A percentile compares a stretch with the other conserved stretches of the same genome.
phyloP scores from a whole-genome alignment of 2,888 invertebrate species.

The Brenthis ino region DNA sequence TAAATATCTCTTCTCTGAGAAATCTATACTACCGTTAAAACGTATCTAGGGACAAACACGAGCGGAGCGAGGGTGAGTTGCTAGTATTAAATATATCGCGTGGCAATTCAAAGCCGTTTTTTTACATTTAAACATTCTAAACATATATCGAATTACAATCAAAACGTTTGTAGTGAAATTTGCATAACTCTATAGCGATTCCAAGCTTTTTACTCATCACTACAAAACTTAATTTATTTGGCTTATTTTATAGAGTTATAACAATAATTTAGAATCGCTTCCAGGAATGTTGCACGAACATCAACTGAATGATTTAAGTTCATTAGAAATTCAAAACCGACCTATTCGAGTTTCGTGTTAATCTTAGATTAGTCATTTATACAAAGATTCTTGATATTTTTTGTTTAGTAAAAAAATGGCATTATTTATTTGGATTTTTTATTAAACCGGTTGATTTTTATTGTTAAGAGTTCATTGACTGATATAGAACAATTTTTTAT shows the following conservation, averaged over 20 bases:
- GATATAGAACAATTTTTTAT: slow-evolving; percentile 23
- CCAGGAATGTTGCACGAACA: slow-evolving; percentile 57
- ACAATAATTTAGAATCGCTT: slow-evolving; percentile 61
- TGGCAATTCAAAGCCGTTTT: slow-evolving; percentile 50
- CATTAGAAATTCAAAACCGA: slow-evolving; percentile 53
- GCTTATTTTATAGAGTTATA: slow-evolving; percentile 65
- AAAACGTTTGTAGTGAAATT: slow-evolving; percentile 61
- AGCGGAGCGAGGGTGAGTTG: too few species aligned
- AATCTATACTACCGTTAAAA: too few species aligned
- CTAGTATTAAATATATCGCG: slow-evolving; percentile 56
- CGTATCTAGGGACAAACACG: too few species aligned
- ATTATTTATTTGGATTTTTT: slow-evolving; percentile 44
- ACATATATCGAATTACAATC: slow-evolving; percentile 36
- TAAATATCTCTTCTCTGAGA: too few species aligned
- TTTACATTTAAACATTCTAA: slow-evolving; percentile 18
- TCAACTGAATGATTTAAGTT: slow-evolving; percentile 62
- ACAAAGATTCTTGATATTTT: slow-evolving; percentile 65
- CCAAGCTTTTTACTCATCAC: slow-evolving; percentile 61
- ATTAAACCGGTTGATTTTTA: slow-evolving; percentile 31
- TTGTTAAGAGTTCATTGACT: slow-evolving; percentile 22
- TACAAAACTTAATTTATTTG: slow-evolving; percentile 70
- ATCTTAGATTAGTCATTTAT: slow-evolving; percentile 70
- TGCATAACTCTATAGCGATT: slow-evolving; percentile 58
- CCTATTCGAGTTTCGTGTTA: slow-evolving; percentile 42
- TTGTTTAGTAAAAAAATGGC: slow-evolving; percentile 44